These are phyloP conservation scores for Paragorgia papillata DNA, from an alignment of 92 coral and sea anemone genomes.

Conservation along the genomic window DNA sequence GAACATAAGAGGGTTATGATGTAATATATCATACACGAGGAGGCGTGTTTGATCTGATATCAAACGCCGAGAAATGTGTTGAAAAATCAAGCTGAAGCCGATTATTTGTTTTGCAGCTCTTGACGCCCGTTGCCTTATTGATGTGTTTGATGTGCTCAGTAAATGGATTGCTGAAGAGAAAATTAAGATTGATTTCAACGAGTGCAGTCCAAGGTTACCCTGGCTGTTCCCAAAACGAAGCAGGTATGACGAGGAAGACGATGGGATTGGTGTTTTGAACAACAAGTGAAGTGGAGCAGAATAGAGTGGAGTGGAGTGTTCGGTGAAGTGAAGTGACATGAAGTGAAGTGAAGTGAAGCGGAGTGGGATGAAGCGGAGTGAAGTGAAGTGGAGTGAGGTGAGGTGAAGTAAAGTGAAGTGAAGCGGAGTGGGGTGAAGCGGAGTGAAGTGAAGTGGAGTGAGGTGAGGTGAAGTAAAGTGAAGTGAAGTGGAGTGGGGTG, in stretches of 20 bases:
- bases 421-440: background rate
- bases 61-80: no score
- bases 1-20: background rate
- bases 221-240: constrained; percentile 70
- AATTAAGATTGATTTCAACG: constrained; percentile 77
- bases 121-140: constrained; percentile 90
- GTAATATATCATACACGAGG: no score
- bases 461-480: background rate
- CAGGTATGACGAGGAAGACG: constrained; percentile 20
- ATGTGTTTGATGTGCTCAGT: constrained; percentile 77
- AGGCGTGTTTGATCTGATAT: no score
- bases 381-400: no score
- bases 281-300: background rate
- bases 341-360: no score
- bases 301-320: no score
- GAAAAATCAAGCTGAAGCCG: no score
- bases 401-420: background rate
- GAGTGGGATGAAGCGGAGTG: no score
- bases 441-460: constrained; percentile 40
- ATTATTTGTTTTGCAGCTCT: constrained; percentile 56
- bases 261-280: background rate
- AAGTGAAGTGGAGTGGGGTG: no score
- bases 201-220: constrained; percentile 43
- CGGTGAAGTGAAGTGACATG: no score
- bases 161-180: constrained; percentile 77